Evolutionary conservation across 92 coral and sea anemone species (phyloP).

Genomic region (Epizoanthus scotinus): DNA sequence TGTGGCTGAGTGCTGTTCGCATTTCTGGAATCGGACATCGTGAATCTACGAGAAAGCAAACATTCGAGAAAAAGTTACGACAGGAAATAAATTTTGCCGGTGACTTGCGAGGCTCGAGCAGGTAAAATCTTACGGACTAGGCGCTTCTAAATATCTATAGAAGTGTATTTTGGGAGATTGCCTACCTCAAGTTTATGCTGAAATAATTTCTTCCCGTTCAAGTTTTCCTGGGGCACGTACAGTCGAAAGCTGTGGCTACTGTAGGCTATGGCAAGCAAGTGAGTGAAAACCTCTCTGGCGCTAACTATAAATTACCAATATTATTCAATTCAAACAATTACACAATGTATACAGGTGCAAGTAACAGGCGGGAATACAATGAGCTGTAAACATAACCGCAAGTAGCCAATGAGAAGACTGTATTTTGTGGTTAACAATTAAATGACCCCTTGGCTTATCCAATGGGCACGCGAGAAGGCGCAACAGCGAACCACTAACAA

Average conservation of each 20-base stretch:
- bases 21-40: slow-evolving; percentile 65
- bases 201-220: slow-evolving; percentile 14
- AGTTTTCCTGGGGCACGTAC: slow-evolving; percentile 27
- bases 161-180: neutral
- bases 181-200: neutral
- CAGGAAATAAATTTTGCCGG: slow-evolving; percentile 42
- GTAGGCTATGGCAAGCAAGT: slow-evolving; percentile 63
- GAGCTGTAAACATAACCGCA: slow-evolving; percentile 75
- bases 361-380: slow-evolving; percentile 95
- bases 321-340: slow-evolving; percentile 74
- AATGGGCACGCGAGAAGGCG: slow-evolving; percentile 60
- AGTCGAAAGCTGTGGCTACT: slow-evolving; percentile 19
- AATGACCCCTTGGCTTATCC: slow-evolving; percentile 68
- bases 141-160: neutral
- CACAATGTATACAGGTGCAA: slow-evolving; percentile 83
- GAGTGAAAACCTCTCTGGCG: slow-evolving; percentile 85
- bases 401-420: slow-evolving; percentile 73
- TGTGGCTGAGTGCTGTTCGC: slow-evolving; percentile 33
- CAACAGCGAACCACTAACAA: slow-evolving; percentile 78
- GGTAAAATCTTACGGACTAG: neutral
- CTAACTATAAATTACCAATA: slow-evolving; percentile 95
- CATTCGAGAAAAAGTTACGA: slow-evolving; percentile 42
- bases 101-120: slow-evolving; percentile 33
- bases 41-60: slow-evolving; percentile 55
- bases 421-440: slow-evolving; percentile 83